Conservation (phyloP, 35 echinoderm and acorn worm genomes). For the Holothuria glaberrima region DNA sequence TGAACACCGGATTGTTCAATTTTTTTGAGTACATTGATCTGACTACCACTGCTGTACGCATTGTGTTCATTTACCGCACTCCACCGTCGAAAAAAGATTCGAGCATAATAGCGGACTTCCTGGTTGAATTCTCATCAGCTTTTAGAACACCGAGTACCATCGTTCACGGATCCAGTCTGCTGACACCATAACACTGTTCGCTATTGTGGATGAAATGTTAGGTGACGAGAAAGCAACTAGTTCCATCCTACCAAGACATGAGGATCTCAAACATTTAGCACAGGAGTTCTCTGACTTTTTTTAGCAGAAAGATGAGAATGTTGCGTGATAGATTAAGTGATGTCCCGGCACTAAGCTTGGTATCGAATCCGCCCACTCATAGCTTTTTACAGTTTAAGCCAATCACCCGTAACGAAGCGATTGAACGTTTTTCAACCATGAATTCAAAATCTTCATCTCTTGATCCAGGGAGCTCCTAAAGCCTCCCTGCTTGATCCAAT, state of each 20-base stretch:
- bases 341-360: not conserved
- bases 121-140: too few relatives aligned
- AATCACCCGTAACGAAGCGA: not conserved
- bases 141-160: constrained; percentile 35
- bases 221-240: not conserved
- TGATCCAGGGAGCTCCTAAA: too few relatives aligned
- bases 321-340: too few relatives aligned
- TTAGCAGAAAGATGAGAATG: constrained; percentile 18
- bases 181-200: constrained; percentile 16
- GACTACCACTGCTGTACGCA: too few relatives aligned
- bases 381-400: not conserved
- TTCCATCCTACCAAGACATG: not conserved
- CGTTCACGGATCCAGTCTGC: constrained; percentile 23
- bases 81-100: too few relatives aligned
- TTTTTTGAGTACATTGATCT: too few relatives aligned
- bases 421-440: not conserved
- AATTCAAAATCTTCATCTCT: too few relatives aligned
- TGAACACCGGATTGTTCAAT: too few relatives aligned
- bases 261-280: not conserved
- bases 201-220: constrained; percentile 23
- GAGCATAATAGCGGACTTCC: too few relatives aligned
- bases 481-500: not conserved
- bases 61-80: too few relatives aligned
- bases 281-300: not conserved
- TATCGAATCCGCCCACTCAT: too few relatives aligned